Evolutionary conservation across 2,113 vertebrate genomes (phyloP).

Genomic region (Notiomystis cincta): DNA sequence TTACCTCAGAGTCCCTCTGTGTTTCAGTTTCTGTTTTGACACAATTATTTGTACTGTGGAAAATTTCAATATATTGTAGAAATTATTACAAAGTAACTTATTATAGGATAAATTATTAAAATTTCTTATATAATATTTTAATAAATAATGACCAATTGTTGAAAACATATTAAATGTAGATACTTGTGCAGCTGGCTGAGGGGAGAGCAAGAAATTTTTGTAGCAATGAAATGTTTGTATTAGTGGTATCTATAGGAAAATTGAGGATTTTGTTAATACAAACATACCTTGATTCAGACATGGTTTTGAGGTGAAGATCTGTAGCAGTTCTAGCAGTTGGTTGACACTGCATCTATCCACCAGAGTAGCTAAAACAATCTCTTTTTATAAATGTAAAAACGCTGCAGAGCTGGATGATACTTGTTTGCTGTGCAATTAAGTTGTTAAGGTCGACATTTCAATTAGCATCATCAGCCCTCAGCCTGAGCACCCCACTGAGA

Average conservation of each 20-base stretch:
- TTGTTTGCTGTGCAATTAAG: constrained; percentile 26
- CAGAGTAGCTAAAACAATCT: background rate
- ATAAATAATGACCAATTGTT: background rate
- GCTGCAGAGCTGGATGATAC: background rate
- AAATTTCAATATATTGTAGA: background rate
- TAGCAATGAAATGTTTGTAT: background rate
- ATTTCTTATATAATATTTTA: background rate
- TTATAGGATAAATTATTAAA: constrained; percentile 7
- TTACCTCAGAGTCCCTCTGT: background rate
- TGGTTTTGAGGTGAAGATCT: background rate
- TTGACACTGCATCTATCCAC: background rate
- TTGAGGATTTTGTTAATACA: background rate
- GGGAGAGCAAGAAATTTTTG: background rate
- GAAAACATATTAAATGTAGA: background rate
- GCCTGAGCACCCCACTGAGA: background rate
- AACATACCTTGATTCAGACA: background rate
- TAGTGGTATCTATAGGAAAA: background rate
- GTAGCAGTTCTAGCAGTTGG: background rate
- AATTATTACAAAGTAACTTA: background rate
- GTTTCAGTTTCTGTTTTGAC: background rate
- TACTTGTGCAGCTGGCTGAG: background rate
- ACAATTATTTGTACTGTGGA: background rate
- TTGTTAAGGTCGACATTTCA: background rate
- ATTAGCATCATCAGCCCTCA: constrained; percentile 9
- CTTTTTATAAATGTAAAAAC: background rate